A percentile compares a stretch with the other conserved stretches of the same genome.
Evolutionary conservation across 2,797 vertebrate species (phyloP).

Genomic region (Centroberyx gerrardi): DNA sequence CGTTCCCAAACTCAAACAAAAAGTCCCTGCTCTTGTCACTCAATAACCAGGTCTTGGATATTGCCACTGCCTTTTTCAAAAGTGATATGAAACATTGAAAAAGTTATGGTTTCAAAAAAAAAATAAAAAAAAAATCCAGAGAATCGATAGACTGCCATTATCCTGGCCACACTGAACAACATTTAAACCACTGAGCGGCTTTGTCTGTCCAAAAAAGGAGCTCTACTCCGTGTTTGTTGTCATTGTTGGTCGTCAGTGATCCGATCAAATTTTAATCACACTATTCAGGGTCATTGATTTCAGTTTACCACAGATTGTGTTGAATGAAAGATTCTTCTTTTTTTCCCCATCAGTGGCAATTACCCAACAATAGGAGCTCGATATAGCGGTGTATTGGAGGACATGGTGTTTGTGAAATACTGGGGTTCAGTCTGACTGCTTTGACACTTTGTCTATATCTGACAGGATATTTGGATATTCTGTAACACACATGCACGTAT

Average conservation of each 20-base stretch:
- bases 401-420: constrained; percentile 54
- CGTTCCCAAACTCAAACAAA: constrained; percentile 34
- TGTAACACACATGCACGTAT: constrained; percentile 11
- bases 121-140: constrained; percentile 25
- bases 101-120: constrained; percentile 58
- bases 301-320: constrained; percentile 79
- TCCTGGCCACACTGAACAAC: constrained; percentile 54
- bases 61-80: constrained; percentile 45
- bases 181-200: constrained; percentile 68
- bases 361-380: constrained; percentile 68
- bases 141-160: constrained; percentile 72
- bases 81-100: constrained; percentile 45
- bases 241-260: constrained; percentile 76
- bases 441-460: constrained; percentile 34
- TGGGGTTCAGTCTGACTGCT: constrained; percentile 8
- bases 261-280: constrained; percentile 79
- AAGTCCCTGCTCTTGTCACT: constrained; percentile 34
- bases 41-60: constrained; percentile 25
- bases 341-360: constrained; percentile 72
- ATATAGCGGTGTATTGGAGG: constrained; percentile 59
- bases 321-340: constrained; percentile 76
- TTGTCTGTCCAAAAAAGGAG: constrained; percentile 68
- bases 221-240: constrained; percentile 72
- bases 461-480: constrained; percentile 35
- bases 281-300: constrained; percentile 82